Conservation (phyloP, 2,797 vertebrate genomes). For the Buphagus erythrorhynchus region DNA sequence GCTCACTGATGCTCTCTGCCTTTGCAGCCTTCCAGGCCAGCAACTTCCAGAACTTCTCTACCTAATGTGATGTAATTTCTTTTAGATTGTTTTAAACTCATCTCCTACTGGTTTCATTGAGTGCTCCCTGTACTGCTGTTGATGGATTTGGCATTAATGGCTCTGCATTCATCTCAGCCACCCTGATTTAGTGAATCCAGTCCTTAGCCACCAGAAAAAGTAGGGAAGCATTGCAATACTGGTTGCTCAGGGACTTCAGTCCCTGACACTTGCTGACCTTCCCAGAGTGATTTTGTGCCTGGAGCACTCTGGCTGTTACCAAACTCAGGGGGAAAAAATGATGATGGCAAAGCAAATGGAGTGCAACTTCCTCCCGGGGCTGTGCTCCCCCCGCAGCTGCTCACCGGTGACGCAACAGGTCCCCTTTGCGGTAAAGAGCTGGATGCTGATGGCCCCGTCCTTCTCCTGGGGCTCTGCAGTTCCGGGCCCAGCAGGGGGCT, state of each 20-base stretch:
- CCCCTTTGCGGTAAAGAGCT: background rate
- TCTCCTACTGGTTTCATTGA: background rate
- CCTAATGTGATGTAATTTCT: background rate
- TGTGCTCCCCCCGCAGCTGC: background rate
- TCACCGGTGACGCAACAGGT: background rate
- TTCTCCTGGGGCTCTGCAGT: background rate
- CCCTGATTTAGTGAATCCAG: background rate
- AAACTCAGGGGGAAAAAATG: background rate
- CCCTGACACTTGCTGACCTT: background rate
- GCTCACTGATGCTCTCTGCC: background rate
- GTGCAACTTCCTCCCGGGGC: background rate
- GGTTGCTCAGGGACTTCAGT: background rate
- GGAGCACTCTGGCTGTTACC: background rate
- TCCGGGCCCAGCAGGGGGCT: constrained; percentile 64
- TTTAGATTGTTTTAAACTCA: background rate
- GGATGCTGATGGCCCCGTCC: background rate
- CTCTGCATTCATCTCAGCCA: background rate
- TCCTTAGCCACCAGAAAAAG: background rate
- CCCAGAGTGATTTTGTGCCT: background rate
- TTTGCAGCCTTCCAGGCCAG: background rate
- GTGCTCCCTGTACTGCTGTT: background rate
- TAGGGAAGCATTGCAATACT: background rate
- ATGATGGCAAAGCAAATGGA: background rate
- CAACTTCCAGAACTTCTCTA: background rate
- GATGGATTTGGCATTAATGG: background rate